Evolutionary conservation across 2,797 vertebrate genomes (phyloP).

Genomic region (Esox masquinongy): DNA sequence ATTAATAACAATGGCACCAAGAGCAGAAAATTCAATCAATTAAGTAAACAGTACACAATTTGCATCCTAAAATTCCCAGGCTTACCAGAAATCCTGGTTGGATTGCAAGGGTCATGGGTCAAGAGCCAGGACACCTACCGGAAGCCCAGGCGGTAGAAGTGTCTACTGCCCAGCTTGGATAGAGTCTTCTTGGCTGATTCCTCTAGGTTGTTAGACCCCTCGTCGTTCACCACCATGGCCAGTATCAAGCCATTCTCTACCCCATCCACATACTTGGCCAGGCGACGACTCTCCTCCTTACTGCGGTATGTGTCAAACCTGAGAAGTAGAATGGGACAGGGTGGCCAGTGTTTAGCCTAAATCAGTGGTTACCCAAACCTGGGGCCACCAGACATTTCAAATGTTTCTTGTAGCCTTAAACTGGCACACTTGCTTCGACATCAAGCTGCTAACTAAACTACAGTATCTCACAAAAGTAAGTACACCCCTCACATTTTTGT

Average conservation of each 20-base stretch:
- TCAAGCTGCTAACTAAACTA: too few relatives aligned
- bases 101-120: not conserved
- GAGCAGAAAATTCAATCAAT: too few relatives aligned
- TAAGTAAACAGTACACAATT: too few relatives aligned
- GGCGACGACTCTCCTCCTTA: conserved; percentile 86
- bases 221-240: conserved; percentile 90
- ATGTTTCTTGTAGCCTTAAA: too few relatives aligned
- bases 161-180: conserved; percentile 86
- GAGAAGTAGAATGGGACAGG: conserved; percentile 3
- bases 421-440: too few relatives aligned
- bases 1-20: not conserved
- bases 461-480: too few relatives aligned
- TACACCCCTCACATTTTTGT: too few relatives aligned
- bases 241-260: conserved; percentile 83
- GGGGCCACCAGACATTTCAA: too few relatives aligned
- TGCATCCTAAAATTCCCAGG: not conserved
- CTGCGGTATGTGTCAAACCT: conserved; percentile 95
- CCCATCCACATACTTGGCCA: conserved; percentile 81
- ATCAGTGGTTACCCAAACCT: not conserved
- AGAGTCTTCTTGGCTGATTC: conserved; percentile 86
- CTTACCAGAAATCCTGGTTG: too few relatives aligned
- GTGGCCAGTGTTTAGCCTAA: not conserved
- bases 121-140: conserved; percentile 71
- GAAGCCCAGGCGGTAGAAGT: conserved; percentile 88
- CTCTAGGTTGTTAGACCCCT: conserved; percentile 92